Base-by-base conservation (phyloP, 2,113 vertebrate genomes). In the Erpornis zantholeuca region DNA sequence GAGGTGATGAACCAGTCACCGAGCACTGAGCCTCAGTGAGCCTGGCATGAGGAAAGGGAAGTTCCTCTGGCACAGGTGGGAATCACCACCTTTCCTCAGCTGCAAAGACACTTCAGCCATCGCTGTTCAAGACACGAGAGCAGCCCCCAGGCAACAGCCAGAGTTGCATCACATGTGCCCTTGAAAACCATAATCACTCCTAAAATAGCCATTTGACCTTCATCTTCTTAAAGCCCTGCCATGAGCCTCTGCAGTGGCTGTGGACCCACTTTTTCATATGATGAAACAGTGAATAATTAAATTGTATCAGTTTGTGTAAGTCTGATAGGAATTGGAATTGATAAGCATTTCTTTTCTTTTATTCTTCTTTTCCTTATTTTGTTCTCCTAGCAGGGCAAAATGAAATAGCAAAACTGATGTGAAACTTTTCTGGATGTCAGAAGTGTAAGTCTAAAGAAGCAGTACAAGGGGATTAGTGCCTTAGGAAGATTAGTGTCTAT, bases 401-500 rank as follows among this genome's bases (percentile, higher is more conserved):
- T 79, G 53, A 82, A 94, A 93, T 94, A 44, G 49, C 36, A 80
- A 27, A 96, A 82, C n/a, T 87, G 22, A 11, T 21, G 21, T 54
- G 72, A 42, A 86, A 92, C 82, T 93, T 83, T 60, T 71, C 52
- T 61, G 56, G 60, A 75, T 96, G 86, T 69, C 76, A 88, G 11
- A 90, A 90, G 59, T 63, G 29, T 81, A 68, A 90, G 92, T 77
- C 68, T 86, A 36, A 88, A 83, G 82, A 63, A 78, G 86, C 76
- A 59, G 82, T 71, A 83, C 86, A 71, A 93, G 89, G 68, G 82
- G 91, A 94, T 97, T 94, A 94, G 86, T 81, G 64, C 82, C 82
- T 88, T 90, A 95, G 96, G 94, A 93, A 75, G 96, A 94, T 97
- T 81, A 93, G 72, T 81, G 82, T 81, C 88, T 95, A n/a, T 94